phyloP scores from a whole-genome alignment of 2,888 invertebrate species.

The Ophion costatus region DNA sequence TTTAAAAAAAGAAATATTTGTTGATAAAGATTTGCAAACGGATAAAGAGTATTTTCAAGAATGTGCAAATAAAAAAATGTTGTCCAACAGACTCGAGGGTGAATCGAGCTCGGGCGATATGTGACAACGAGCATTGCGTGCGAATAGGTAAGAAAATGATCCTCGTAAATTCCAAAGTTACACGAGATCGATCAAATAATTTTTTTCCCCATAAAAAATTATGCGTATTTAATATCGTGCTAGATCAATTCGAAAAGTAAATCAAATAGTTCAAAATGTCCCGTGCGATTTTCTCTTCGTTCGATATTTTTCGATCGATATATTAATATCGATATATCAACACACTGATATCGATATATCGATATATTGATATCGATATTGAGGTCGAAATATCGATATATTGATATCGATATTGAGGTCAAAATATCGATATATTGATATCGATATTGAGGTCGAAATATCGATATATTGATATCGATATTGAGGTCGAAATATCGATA shows the following conservation, averaged over 20 bases:
- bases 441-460: too few relatives aligned
- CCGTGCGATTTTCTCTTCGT: too few relatives aligned
- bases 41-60: conserved; percentile 4
- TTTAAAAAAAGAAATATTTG: background rate
- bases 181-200: background rate
- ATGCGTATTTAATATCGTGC: background rate
- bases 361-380: too few relatives aligned
- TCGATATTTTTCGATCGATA: too few relatives aligned
- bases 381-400: too few relatives aligned
- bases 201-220: background rate
- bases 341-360: too few relatives aligned
- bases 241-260: background rate
- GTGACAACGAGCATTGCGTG: conserved; percentile 88
- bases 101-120: conserved; percentile 79
- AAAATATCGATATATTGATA: too few relatives aligned
- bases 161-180: background rate
- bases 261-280: too few relatives aligned
- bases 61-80: background rate
- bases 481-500: too few relatives aligned
- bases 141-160: conserved; percentile 81
- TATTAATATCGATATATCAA: background rate
- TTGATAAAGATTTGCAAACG: background rate
- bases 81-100: conserved; percentile 71
- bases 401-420: too few relatives aligned
- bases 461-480: too few relatives aligned